phyloP scores from a whole-genome alignment of 2,113 vertebrate genomes.

The Mastomys coucha region DNA sequence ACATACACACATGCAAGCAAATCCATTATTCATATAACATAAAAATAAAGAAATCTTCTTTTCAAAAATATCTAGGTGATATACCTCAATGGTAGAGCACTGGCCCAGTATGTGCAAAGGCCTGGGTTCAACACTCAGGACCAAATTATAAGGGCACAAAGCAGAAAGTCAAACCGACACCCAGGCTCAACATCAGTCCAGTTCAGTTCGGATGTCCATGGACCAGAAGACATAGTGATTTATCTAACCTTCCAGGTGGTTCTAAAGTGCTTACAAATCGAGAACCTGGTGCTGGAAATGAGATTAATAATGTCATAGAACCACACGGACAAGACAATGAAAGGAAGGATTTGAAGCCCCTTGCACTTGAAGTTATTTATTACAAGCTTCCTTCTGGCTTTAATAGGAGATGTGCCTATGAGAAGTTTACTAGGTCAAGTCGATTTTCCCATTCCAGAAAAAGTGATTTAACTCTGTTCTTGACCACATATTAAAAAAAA shows the following conservation, averaged over 20 bases:
- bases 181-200: background rate
- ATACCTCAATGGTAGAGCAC: background rate
- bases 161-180: background rate
- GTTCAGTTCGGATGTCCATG: background rate
- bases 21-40: background rate
- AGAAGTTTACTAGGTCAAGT: constrained; percentile 29
- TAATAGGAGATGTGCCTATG: background rate
- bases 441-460: background rate
- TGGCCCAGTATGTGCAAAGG: too few species aligned
- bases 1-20: background rate
- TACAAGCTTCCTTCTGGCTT: background rate
- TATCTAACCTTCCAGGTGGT: background rate
- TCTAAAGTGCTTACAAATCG: background rate
- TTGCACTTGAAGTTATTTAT: background rate
- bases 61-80: background rate
- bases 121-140: background rate
- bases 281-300: background rate
- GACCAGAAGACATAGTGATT: background rate
- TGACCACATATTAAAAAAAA: background rate
- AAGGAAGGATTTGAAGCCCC: background rate
- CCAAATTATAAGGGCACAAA: background rate
- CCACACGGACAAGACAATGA: background rate
- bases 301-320: background rate
- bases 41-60: background rate
- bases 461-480: constrained; percentile 35